Base-by-base conservation (phyloP, 2,797 vertebrate species). In the Crax fasciolata region DNA sequence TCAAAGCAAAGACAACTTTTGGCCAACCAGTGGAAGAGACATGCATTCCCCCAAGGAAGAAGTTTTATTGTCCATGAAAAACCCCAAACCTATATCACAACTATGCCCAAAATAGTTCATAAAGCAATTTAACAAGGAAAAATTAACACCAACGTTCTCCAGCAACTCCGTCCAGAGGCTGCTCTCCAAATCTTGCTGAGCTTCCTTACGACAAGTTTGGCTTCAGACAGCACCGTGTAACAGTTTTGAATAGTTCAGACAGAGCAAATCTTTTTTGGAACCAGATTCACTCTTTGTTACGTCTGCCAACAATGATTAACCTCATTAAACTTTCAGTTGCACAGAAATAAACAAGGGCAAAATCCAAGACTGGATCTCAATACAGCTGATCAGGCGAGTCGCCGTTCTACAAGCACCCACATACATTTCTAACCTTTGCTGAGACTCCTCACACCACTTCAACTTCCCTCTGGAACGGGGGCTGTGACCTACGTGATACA, bases 21-120 rank as follows among this genome's bases (percentile, higher is more conserved):
- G 80, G 90, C 77, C 0, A 0, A 13, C 57, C 38, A 39, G 12
- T 70, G 77, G 70, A 87, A 94, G 91, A 35, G 91, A 35, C 61
- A 91, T 92, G 88, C 89, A 80, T 92, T 15, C 38, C 80, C 52
- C 44, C 38, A 73, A 86, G 87, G 94, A 94, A 48, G 39, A 61
- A 75, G 20, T 67, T 79, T 88, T 67, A 63, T 63, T 52, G 35
- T 23, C 80, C 81, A 17, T 30, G 59, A 94, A 85, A 86, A 92
- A 24, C 24, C 57, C 25, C 70, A 79, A 86, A 39, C 43, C 70
- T 84, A 66, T 66, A 90, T 27, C 65, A 84, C 79, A 87, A 84
- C 82, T 80, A 44, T 25, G 19, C 44, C 84, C 49, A 68, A 78
- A 77, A 39, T 85, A 80, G 43, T 89, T 93, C 8, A 2, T 83